Conservation (phyloP, 2,797 vertebrate genomes). For the Cyprinella venusta region DNA sequence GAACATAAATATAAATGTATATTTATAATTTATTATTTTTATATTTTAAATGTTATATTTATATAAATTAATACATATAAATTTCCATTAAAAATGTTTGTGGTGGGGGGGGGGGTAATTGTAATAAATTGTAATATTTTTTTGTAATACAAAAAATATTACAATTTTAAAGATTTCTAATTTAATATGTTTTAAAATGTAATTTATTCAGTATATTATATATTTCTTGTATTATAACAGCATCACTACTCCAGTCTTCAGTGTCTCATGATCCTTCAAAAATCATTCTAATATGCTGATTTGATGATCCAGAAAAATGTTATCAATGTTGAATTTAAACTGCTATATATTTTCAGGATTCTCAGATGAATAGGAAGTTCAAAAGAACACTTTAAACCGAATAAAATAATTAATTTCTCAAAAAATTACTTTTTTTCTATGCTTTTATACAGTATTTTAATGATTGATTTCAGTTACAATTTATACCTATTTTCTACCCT, state of each 20-base stretch:
- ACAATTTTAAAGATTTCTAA: not conserved
- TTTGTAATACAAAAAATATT: too few relatives aligned
- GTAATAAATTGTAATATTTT: too few relatives aligned
- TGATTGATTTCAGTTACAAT: not conserved
- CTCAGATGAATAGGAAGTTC: not conserved
- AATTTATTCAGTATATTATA: too few relatives aligned
- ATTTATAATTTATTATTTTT: too few relatives aligned
- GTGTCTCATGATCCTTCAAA: not conserved
- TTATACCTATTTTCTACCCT: not conserved
- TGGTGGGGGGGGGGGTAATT: too few relatives aligned
- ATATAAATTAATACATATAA: too few relatives aligned
- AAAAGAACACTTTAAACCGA: not conserved
- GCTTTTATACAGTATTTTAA: not conserved
- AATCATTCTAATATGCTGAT: not conserved
- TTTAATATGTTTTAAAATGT: not conserved
- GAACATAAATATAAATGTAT: not conserved
- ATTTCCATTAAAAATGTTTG: not conserved
- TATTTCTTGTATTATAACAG: too few relatives aligned
- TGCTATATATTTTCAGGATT: not conserved
- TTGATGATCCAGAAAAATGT: not conserved
- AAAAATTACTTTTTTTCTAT: too few relatives aligned
- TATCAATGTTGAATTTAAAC: not conserved
- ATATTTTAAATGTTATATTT: too few relatives aligned
- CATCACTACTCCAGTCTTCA: too few relatives aligned
- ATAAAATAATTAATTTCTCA: not conserved